Base-by-base conservation (phyloP, 1,140 invertebrate genomes). In the Mizuhopecten yessoensis region DNA sequence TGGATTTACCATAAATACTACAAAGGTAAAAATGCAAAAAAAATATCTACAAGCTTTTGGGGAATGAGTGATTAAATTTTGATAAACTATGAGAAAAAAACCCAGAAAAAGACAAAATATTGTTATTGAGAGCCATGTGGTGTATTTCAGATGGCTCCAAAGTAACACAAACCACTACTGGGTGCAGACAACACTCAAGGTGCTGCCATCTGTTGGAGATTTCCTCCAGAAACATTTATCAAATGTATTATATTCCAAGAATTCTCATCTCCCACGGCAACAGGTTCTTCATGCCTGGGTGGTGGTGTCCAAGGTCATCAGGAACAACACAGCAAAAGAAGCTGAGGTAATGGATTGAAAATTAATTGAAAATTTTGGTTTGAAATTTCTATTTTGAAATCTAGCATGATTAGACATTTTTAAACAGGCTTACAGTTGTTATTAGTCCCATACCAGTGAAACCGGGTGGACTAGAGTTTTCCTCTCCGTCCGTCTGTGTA, bases 81-180 rank as follows among this genome's bases (percentile, higher is more conserved):
- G 36, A 39, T 7, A 39, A 39, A 5, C 13, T 39, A 7, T 45
- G 42, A 45, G n/a, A n/a, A n/a, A n/a, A 45, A 17, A 45, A 20
- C 9, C 9, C 42, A 45, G 17, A 17, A 45, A 45, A 45, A 45
- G 17, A 13, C 17, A 17, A 45, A 13, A 45, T 45, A 17, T 45
- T 39, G 36, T 7, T 39, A 39, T 39, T 39, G 9, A 45, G 9
- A 13, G 9, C 17, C 42, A 9, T 45, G 17, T 45, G 17, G 5
- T 75, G 17, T 90, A 89, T 92, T 93, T 57, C 88, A 95, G 95
- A 57, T 87, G 94, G 20, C 34, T 94, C 34, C 90, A 93, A 39
- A 91, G 91, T 39, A 95, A 95, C 75, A 92, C 92, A 3, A 93
- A 93, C 89, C 93, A 93, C 9, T 94, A 96, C 87, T 95, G 94